Evolutionary conservation across 35 echinoderm and acorn worm species (phyloP).

Genomic region (Lytechinus variegatus): DNA sequence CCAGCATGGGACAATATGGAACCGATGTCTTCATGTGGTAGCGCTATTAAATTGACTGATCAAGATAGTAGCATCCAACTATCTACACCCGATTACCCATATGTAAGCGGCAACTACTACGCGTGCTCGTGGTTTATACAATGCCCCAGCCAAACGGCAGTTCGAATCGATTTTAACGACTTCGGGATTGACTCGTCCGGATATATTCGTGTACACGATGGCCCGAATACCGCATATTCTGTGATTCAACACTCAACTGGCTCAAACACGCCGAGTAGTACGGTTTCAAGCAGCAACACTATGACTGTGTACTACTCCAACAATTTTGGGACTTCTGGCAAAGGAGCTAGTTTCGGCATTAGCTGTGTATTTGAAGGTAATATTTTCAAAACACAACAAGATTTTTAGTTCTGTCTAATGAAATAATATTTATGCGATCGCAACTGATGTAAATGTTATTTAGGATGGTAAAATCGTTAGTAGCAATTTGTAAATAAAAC

Average conservation of each 20-base stretch:
- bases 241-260: neutral
- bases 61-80: neutral
- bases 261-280: neutral
- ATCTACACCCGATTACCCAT: neutral
- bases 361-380: slow-evolving; percentile 30
- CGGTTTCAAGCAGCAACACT: neutral
- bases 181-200: neutral
- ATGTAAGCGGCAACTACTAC: neutral
- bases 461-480: too few species aligned
- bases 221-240: neutral
- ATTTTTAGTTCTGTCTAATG: too few species aligned
- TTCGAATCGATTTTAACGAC: slow-evolving; percentile 10
- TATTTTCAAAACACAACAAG: too few species aligned
- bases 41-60: neutral
- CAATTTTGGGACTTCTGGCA: neutral
- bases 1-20: neutral
- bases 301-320: slow-evolving; percentile 7
- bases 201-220: slow-evolving; percentile 5
- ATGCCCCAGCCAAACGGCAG: neutral
- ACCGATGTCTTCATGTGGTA: slow-evolving; percentile 30
- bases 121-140: slow-evolving; percentile 13
- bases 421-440: too few species aligned
- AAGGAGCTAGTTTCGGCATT: neutral
- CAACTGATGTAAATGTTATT: too few species aligned
- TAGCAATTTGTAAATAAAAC: too few species aligned